These are phyloP conservation scores for Augochlora pura DNA, from an alignment of 1,140 invertebrate species.

Conservation along the genomic window DNA sequence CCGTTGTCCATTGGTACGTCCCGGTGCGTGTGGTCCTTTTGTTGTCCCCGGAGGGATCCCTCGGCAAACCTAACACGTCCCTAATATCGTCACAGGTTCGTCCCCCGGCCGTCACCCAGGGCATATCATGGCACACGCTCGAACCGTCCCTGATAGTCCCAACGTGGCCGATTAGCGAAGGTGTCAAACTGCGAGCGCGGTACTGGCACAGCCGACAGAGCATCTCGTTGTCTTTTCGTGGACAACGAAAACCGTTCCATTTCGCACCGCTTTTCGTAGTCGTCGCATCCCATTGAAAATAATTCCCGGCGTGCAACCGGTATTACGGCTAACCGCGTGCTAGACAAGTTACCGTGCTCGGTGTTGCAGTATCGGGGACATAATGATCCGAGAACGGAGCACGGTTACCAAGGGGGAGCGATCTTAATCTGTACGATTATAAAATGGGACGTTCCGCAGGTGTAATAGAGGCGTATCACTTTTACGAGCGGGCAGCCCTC, in stretches of 20 bases:
- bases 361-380: background rate
- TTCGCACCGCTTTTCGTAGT: too few species aligned
- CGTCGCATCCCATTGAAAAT: too few species aligned
- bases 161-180: conserved; percentile 69
- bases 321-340: too few species aligned
- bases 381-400: background rate
- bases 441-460: conserved; percentile 12
- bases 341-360: too few species aligned
- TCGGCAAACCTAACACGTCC: conserved; percentile 76
- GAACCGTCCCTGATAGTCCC: conserved; percentile 66
- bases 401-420: background rate
- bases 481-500: conserved; percentile 6
- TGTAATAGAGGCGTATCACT: conserved; percentile 14
- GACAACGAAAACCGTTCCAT: too few species aligned
- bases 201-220: conserved; percentile 41
- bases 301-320: too few species aligned
- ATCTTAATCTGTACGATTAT: conserved; percentile 16
- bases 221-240: conserved; percentile 3
- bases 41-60: conserved; percentile 71
- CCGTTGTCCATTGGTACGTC: conserved; percentile 73
- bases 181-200: conserved; percentile 65
- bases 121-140: conserved; percentile 60
- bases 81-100: conserved; percentile 76
- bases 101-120: conserved; percentile 60
- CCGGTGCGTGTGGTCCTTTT: conserved; percentile 75